Evolutionary conservation across 2,113 vertebrate species (phyloP).

Genomic region (Trematomus loennbergii): DNA sequence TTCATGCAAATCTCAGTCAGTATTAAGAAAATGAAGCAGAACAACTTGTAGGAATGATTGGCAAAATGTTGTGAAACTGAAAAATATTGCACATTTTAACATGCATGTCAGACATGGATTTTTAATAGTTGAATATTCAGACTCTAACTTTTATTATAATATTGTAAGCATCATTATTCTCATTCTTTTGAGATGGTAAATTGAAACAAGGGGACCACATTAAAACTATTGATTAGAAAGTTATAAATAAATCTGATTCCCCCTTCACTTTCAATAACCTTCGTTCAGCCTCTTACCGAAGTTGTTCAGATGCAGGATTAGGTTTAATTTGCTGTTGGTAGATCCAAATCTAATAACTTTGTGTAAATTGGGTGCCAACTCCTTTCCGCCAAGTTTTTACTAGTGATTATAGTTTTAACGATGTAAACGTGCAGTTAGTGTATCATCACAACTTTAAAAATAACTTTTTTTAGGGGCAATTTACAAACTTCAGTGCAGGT

Average conservation of each 20-base stretch:
- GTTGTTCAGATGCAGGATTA: neutral
- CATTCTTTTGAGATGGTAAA: neutral
- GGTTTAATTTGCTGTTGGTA: neutral
- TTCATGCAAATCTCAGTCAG: conserved; percentile 66
- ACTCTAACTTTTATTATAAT: conserved; percentile 3
- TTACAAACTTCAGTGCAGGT: neutral
- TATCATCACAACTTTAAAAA: neutral
- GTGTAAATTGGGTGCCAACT: too few relatives aligned
- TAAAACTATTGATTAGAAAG: neutral
- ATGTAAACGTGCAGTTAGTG: neutral
- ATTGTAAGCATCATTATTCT: neutral
- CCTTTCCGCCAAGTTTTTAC: too few relatives aligned
- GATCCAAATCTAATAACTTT: neutral
- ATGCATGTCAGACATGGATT: conserved; percentile 21
- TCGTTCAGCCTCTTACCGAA: neutral
- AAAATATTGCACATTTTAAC: conserved; percentile 21
- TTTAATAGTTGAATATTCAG: neutral
- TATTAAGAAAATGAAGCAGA: conserved; percentile 65
- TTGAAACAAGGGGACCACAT: too few relatives aligned
- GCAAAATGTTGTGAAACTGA: conserved; percentile 23
- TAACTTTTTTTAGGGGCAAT: neutral
- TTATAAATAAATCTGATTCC: neutral
- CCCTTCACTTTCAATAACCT: neutral
- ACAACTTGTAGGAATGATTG: conserved; percentile 46
- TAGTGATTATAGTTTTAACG: neutral